Evolutionary conservation across 2,888 invertebrate species (phyloP).

Genomic region (Escarpia spicata): DNA sequence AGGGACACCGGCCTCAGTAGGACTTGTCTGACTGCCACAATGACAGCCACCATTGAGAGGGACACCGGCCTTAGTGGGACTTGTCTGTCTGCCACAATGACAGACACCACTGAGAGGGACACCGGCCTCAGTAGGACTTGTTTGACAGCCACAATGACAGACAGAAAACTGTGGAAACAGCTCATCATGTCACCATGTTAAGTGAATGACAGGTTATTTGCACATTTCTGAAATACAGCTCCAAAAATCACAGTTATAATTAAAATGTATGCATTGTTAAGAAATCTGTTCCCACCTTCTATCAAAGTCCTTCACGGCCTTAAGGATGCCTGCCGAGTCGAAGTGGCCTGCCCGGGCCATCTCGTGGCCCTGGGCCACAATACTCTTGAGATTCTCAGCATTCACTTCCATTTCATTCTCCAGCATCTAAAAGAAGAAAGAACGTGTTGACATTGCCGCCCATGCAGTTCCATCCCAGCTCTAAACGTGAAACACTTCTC

Average conservation of each 20-base stretch:
- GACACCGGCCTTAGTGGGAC: too few species aligned
- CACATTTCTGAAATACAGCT: background rate
- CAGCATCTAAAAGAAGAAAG: conserved; percentile 68
- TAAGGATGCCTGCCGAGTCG: conserved; percentile 86
- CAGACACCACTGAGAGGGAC: too few species aligned
- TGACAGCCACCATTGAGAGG: too few species aligned
- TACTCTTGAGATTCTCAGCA: conserved; percentile 81
- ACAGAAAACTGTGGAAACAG: too few species aligned
- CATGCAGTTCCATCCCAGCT: background rate
- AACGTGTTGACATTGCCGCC: background rate
- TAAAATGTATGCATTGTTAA: background rate
- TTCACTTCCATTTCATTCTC: conserved; percentile 88
- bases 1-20: too few species aligned
- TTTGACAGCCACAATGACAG: too few species aligned
- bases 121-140: too few species aligned
- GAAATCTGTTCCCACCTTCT: conserved; percentile 67
- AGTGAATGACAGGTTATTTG: background rate
- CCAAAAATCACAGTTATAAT: background rate
- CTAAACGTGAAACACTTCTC: background rate
- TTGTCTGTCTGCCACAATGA: too few species aligned
- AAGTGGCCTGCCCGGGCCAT: conserved; percentile 95
- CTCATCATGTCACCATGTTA: too few species aligned
- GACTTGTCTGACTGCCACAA: too few species aligned
- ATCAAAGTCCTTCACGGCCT: conserved; percentile 80
- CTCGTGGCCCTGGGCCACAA: conserved; percentile 82